Evolutionary conservation across 2,113 vertebrate genomes (phyloP).

Genomic region (Bucco capensis): DNA sequence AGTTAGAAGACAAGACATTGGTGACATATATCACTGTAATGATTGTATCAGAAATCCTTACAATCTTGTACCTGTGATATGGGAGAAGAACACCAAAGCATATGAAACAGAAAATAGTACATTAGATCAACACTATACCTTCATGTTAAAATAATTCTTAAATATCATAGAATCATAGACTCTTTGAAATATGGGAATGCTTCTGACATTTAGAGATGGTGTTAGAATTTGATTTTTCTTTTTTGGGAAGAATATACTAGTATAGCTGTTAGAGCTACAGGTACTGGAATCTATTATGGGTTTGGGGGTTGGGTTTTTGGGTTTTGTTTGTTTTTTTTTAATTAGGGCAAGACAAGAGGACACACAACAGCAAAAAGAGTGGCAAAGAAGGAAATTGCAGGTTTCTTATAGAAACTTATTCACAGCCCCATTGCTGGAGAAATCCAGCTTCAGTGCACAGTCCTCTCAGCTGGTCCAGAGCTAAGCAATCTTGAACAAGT

Average conservation of each 20-base stretch:
- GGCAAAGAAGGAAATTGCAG: constrained; percentile 44
- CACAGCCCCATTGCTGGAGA: background rate
- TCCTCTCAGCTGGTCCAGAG: background rate
- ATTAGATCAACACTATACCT: background rate
- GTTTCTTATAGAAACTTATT: constrained; percentile 25
- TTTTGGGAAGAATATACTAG: background rate
- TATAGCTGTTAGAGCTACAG: background rate
- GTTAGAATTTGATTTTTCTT: background rate
- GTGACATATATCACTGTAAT: background rate
- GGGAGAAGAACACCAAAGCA: background rate
- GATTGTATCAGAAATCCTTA: background rate
- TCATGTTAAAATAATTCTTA: too few species aligned
- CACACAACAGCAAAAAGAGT: background rate
- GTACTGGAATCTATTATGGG: background rate
- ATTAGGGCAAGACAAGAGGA: background rate
- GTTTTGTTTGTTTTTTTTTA: background rate
- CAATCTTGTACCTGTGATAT: background rate
- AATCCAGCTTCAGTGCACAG: background rate
- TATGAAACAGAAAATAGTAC: background rate
- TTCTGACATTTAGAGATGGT: background rate
- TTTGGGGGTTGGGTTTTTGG: too few species aligned
- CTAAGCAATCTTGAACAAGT: background rate
- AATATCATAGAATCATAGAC: background rate
- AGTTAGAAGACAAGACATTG: background rate
- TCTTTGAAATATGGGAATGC: background rate